Evolutionary conservation across 53 echinoderm and acorn worm genomes (phyloP).

Genomic region (Holothuria leucospilota): DNA sequence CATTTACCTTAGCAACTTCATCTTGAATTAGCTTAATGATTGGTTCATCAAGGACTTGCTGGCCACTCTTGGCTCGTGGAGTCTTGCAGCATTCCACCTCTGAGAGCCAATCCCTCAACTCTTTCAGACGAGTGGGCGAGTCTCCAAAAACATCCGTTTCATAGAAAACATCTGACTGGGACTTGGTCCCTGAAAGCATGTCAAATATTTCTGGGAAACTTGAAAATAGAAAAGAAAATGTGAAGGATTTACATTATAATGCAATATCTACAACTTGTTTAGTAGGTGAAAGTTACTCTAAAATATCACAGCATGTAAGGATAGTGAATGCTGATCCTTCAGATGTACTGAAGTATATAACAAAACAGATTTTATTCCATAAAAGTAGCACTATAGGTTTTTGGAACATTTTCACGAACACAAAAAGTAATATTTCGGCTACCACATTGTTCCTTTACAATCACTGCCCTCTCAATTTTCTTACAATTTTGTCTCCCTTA

Average conservation of each 20-base stretch:
- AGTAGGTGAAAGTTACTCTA: no score
- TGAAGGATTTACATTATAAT: neutral
- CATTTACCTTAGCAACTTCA: slow-evolving; percentile 72
- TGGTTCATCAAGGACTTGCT: slow-evolving; percentile 72
- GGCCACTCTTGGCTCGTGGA: slow-evolving; percentile 73
- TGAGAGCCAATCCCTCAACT: slow-evolving; percentile 84
- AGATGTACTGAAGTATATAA: no score
- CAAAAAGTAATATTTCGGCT: no score
- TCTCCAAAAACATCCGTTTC: slow-evolving; percentile 86
- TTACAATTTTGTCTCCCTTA: no score
- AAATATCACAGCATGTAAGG: no score
- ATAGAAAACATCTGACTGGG: slow-evolving; percentile 68
- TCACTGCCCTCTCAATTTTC: no score
- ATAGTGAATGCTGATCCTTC: no score
- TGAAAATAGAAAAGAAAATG: neutral
- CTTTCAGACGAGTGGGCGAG: slow-evolving; percentile 63
- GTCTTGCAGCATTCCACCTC: slow-evolving; percentile 74
- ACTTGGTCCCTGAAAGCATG: slow-evolving; percentile 56
- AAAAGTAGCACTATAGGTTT: no score
- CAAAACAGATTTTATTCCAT: no score
- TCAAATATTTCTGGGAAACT: slow-evolving; percentile 89
- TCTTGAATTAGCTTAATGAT: slow-evolving; percentile 78
- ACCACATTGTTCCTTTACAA: no score
- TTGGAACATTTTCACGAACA: no score
- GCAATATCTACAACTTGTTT: neutral